Percentiles rank a stretch among this genome's conserved stretches.
Conservation (phyloP, 2,888 invertebrate genomes). For the Crossocerus cetratus region DNA sequence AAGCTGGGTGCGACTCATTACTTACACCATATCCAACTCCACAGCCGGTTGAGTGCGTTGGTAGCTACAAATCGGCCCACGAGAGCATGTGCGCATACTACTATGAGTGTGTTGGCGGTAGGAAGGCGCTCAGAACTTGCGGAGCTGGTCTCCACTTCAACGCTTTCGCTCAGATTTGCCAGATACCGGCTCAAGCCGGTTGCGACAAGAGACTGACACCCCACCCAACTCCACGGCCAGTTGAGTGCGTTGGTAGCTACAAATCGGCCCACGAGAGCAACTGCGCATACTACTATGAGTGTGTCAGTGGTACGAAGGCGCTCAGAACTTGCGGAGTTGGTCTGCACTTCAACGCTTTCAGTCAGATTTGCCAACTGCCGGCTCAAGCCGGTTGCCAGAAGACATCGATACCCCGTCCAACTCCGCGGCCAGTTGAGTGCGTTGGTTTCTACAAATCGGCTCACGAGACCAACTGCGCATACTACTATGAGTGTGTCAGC, state of each 20-base stretch:
- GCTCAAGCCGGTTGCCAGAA: background rate
- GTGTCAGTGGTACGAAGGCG: background rate
- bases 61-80: background rate
- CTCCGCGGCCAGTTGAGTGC: background rate
- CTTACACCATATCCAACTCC: background rate
- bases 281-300: background rate
- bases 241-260: background rate
- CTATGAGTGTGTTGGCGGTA: background rate
- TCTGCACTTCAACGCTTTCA: background rate
- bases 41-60: background rate
- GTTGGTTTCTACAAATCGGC: background rate
- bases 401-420: no score
- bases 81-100: background rate
- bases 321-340: background rate
- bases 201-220: background rate
- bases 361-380: background rate
- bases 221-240: background rate
- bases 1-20: background rate
- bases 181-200: background rate
- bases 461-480: background rate
- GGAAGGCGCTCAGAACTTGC: background rate
- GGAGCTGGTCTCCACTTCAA: background rate
- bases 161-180: background rate
- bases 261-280: background rate
- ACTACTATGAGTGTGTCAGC: background rate